Evolutionary conservation across 2,797 vertebrate genomes (phyloP), one percentile per base, ranked within the genome.

Genomic region (Parauchenoglanis punctatus): DNA sequence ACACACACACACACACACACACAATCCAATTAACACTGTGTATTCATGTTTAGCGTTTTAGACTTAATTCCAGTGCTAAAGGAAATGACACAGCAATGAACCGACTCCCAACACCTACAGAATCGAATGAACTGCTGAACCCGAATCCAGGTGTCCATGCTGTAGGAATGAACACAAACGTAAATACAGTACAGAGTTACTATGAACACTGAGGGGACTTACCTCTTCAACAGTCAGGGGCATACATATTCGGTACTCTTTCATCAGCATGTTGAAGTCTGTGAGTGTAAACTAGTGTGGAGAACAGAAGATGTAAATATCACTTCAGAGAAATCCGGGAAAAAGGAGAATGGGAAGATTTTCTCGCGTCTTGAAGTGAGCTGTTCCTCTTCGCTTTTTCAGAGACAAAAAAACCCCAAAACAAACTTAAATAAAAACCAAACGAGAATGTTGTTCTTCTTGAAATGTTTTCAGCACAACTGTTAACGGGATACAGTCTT

Each of bases 201-300:
- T 80, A 40, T 58, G 3, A 31, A 35, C 46, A 68, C 49, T 46
- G 25, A 11, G 10, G 6, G 7, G 40, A 80, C 96, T 96, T 94
- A 98, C 97, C 97, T 98, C 97, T 13, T 97, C 97, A n/a, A 97
- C 96, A 81, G 97, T 97, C 91, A 98, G 96, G 0, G 97, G 97
- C 97, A 98, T 98, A 84, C 97, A 98, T 92, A 97, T 96, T 88
- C 97, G 95, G 92, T 98, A 98, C 93, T 98, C 97, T 94, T 98
- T 98, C 94, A 97, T 90, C 94, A 98, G 94, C 97, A 98, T 98
- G 67, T 75, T 85, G 46, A 67, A 68, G 18, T 35, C 58, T 78
- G 46, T 40, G 49, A 77, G 46, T 12, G 1, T 5, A 25, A 87
- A 84, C 59, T 56, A 6, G 49, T 15, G 40, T 31, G 7, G 7